Evolutionary conservation across 2,113 vertebrate genomes (phyloP).

Genomic region (Copsychus sechellarum): DNA sequence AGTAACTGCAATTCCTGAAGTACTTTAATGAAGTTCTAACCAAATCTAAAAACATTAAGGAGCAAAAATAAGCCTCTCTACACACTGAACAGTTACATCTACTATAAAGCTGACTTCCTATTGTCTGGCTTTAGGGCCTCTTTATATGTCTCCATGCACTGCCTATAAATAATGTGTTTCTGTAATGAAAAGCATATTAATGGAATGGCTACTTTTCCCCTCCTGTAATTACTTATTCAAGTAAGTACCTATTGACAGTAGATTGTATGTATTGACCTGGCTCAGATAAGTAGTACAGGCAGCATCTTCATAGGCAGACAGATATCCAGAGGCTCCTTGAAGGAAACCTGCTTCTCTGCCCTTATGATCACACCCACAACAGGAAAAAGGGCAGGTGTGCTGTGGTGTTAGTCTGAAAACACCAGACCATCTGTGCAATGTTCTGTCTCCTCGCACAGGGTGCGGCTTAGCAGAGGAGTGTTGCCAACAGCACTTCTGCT

Average conservation of each 20-base stretch:
- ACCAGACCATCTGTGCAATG: background rate
- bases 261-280: background rate
- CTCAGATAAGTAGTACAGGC: background rate
- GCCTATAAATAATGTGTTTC: background rate
- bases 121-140: background rate
- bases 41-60: background rate
- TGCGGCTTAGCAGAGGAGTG: background rate
- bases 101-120: background rate
- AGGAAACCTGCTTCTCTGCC: background rate
- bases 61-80: background rate
- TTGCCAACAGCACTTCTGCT: background rate
- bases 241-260: background rate
- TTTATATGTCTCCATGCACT: background rate
- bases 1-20: background rate
- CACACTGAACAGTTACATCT: background rate
- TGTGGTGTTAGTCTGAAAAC: background rate
- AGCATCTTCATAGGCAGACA: background rate
- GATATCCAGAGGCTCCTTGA: background rate
- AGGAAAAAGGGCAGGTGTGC: background rate
- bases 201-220: background rate
- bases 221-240: background rate
- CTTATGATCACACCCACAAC: background rate
- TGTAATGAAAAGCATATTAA: constrained; percentile 7
- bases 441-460: background rate
- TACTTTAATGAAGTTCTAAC: background rate